A percentile compares a stretch with the other conserved stretches of the same genome.
Conservation (phyloP, 2,888 invertebrate species). For the Chrysopilus asiliformis region DNA sequence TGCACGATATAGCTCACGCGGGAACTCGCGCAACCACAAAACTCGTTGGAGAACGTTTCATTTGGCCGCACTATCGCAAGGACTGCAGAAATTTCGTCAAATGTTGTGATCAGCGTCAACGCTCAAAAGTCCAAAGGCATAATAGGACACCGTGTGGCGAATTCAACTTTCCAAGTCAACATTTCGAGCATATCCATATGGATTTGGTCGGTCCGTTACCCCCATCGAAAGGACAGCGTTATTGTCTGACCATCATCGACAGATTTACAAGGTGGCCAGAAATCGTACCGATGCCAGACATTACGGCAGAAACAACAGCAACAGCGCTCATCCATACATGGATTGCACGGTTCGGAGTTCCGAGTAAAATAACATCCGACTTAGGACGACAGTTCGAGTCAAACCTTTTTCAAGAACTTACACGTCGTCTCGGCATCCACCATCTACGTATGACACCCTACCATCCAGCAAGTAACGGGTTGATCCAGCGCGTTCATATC, state of each 20-base stretch:
- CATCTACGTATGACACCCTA: slow-evolving; percentile 1
- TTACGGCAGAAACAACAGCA: slow-evolving; percentile 18
- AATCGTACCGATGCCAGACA: slow-evolving; percentile 16
- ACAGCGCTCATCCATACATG: slow-evolving; percentile 18
- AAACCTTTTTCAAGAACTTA: neutral
- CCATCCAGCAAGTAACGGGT: slow-evolving; percentile 1
- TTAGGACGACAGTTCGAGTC: slow-evolving; percentile 3
- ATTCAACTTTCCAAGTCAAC: neutral
- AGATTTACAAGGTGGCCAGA: slow-evolving; percentile 18
- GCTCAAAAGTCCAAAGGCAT: slow-evolving; percentile 1
- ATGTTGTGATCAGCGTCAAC: slow-evolving; percentile 1
- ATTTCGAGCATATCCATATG: slow-evolving; percentile 28
- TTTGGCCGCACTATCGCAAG: slow-evolving; percentile 2
- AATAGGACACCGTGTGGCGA: neutral
- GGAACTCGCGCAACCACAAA: neutral
- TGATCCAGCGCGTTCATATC: slow-evolving; percentile 2
- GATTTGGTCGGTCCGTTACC: slow-evolving; percentile 34
- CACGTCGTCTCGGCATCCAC: neutral
- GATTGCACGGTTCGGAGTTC: slow-evolving; percentile 21
- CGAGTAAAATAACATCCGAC: neutral
- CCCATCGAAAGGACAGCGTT: slow-evolving; percentile 19
- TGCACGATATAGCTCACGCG: slow-evolving; percentile 3
- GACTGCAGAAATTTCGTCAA: neutral
- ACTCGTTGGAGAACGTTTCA: slow-evolving; percentile 1
- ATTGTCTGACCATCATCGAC: slow-evolving; percentile 22